Conservation (phyloP, 2,888 invertebrate species). For the Schizaphis graminum region DNA sequence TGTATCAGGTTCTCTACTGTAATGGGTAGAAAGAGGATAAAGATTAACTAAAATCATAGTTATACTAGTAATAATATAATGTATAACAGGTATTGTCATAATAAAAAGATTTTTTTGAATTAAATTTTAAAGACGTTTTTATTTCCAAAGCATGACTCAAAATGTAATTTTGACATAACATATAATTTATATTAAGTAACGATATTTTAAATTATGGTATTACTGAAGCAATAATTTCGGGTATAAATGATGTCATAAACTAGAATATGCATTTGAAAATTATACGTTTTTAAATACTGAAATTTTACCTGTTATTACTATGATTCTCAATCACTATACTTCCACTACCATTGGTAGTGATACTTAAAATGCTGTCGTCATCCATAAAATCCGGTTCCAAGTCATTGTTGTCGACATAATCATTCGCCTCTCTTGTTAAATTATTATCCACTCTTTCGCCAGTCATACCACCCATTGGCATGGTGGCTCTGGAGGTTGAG, state of each 20-base stretch:
- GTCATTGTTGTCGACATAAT: neutral
- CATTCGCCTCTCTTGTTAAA: neutral
- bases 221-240: neutral
- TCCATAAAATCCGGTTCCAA: neutral
- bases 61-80: neutral
- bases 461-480: neutral
- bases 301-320: conserved; percentile 10
- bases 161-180: neutral
- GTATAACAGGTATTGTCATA: neutral
- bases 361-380: neutral
- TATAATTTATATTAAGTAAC: neutral
- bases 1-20: neutral
- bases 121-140: neutral
- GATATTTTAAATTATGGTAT: neutral
- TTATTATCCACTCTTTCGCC: neutral
- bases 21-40: neutral
- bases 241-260: neutral
- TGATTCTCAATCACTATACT: neutral
- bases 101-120: neutral
- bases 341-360: neutral
- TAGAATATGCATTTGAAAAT: neutral
- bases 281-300: neutral
- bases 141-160: neutral
- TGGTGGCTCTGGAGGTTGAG: neutral
- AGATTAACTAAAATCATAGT: neutral